Evolutionary conservation across 2,888 invertebrate genomes (phyloP).

Genomic region (Steinernema carpocapsae): DNA sequence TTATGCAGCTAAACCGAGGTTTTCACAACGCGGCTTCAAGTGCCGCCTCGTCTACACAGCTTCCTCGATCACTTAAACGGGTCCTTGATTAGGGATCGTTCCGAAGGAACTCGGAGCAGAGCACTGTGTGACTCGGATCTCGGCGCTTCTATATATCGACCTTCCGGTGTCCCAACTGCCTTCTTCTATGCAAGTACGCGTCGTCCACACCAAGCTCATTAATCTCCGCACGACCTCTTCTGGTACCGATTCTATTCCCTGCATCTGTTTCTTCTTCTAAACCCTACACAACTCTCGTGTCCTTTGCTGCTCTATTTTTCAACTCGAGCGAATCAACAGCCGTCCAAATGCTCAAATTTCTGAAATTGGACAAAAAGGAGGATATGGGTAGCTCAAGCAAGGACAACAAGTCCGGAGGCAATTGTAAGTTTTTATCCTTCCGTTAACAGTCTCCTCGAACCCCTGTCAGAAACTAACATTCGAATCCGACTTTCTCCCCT

Average conservation of each 20-base stretch:
- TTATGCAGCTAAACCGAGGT: slow-evolving; percentile 31
- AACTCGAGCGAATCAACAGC: background rate
- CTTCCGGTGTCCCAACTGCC: slow-evolving; percentile 15
- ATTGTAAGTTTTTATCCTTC: slow-evolving; percentile 45
- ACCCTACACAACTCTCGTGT: slow-evolving; percentile 1
- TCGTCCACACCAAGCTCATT: slow-evolving; percentile 13
- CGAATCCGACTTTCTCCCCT: too few species aligned
- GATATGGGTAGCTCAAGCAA: slow-evolving; percentile 47
- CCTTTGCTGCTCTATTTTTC: slow-evolving; percentile 25
- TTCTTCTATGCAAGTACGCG: slow-evolving; percentile 35
- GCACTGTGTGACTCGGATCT: slow-evolving; percentile 30
- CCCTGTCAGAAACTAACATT: too few species aligned
- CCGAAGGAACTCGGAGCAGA: slow-evolving; percentile 24
- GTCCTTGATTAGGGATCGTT: slow-evolving; percentile 30
- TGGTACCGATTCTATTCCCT: slow-evolving; percentile 31
- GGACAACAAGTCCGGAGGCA: slow-evolving; percentile 53
- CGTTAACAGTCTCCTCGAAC: background rate
- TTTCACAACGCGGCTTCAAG: slow-evolving; percentile 23
- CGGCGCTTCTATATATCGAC: slow-evolving; percentile 23
- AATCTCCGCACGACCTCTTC: slow-evolving; percentile 32
- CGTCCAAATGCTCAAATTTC: slow-evolving; percentile 59
- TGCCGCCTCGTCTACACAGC: slow-evolving; percentile 33
- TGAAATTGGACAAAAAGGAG: slow-evolving; percentile 61
- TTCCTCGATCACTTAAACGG: slow-evolving; percentile 31
- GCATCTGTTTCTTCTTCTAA: slow-evolving; percentile 33